These are phyloP conservation scores for zebrafish (Danio rerio) DNA, from an alignment of 2,113 vertebrate species.

Conservation along the genomic window GRCz12tu NC_133183.1:4093001-4093500, in stretches of 20 bases:
- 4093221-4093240: slow-evolving; percentile 59
- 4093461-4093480: slow-evolving; percentile 64
- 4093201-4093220: slow-evolving; percentile 68
- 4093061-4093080: slow-evolving; percentile 80
- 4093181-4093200: slow-evolving; percentile 76
- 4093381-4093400: slow-evolving; percentile 71
- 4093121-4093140: slow-evolving; percentile 79
- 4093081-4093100: slow-evolving; percentile 82
- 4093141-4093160: slow-evolving; percentile 70
- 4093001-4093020: too few species aligned
- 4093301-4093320: slow-evolving; percentile 81
- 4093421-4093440: slow-evolving; percentile 81
- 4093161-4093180: slow-evolving; percentile 77
- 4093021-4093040: slow-evolving; percentile 59
- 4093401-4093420: slow-evolving; percentile 59
- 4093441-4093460: slow-evolving; percentile 78
- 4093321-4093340: slow-evolving; percentile 63
- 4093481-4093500: slow-evolving; percentile 81
- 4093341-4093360: slow-evolving; percentile 64
- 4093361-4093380: slow-evolving; percentile 79
- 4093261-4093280: slow-evolving; percentile 66
- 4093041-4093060: slow-evolving; percentile 70
- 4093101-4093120: slow-evolving; percentile 69
- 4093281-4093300: slow-evolving; percentile 67
- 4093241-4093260: slow-evolving; percentile 77